Evolutionary conservation across 1,140 invertebrate species (phyloP), one percentile per base, ranked within the genome.

Genomic region (Drosophila rufa): DNA sequence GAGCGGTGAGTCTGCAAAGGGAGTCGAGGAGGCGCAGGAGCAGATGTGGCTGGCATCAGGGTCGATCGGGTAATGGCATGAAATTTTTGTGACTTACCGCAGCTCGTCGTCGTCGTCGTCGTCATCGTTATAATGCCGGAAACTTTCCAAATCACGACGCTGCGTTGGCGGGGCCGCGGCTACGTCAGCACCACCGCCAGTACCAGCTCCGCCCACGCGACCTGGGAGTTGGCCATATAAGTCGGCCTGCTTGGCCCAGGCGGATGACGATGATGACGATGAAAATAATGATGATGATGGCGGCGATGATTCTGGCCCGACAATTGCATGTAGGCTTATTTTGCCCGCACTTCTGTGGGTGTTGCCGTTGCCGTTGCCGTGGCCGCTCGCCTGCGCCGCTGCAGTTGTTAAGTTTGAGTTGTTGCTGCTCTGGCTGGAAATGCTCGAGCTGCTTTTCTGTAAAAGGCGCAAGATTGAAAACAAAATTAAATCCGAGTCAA

Each of bases 311-410:
- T 81, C 66, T 71, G 79, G 77, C 77, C 87, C 91, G 85, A 92
- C 91, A 92, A 92, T 92, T 90, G 91, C 83, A 92, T 92, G 91
- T 92, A 92, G 91, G 91, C 91, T 92, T 89, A 92, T 86, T 91
- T 91, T 92, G 46, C 78, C 76, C 78, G 87, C 77, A 68, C 75
- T 89, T 73, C 82, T 92, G 91, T 92, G 91, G 91, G 86, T 92
- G 91, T 91, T 73, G 68, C 50, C 61, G 77, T 91, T 73, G 68
- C 50, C 61, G 77, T 33, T 46, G 61, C 45, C 22, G 22, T 33
- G 42, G 61, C 45, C 59, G 62, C 53, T 55, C 61, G 64, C 59
- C 80, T 75, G 38, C 59, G 64, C 51, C 40, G 85, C 22, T 84
- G 84, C 90, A 82, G 82, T 80, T 91, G 85, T 81, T 80, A 89